Evolutionary conservation across 2,113 vertebrate genomes (phyloP).

Genomic region (Aphyosemion australe): DNA sequence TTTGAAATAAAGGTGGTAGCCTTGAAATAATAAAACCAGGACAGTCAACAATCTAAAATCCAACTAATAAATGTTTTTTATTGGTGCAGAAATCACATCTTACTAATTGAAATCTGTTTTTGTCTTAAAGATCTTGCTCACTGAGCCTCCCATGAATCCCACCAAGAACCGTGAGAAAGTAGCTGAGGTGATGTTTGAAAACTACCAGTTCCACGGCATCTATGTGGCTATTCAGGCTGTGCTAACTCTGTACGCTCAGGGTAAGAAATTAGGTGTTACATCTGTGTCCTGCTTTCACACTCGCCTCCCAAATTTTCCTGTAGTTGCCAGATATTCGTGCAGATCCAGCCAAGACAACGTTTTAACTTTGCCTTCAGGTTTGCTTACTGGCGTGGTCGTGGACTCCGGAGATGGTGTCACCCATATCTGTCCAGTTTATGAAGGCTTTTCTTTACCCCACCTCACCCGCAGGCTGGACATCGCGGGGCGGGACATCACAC

Average conservation of each 20-base stretch:
- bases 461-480: conserved; percentile 96
- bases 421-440: conserved; percentile 97
- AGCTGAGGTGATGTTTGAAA: conserved; percentile 98
- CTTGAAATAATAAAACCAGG: too few relatives aligned
- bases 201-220: conserved; percentile 93
- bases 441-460: conserved; percentile 96
- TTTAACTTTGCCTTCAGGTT: conserved; percentile 74
- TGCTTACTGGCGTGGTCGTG: conserved; percentile 95
- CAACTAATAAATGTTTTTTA: too few relatives aligned
- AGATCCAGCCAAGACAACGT: background rate
- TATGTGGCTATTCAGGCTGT: conserved; percentile 98
- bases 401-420: conserved; percentile 98
- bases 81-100: too few relatives aligned
- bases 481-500: conserved; percentile 96
- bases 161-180: conserved; percentile 97
- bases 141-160: conserved; percentile 97
- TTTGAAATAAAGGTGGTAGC: too few relatives aligned
- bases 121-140: conserved; percentile 82
- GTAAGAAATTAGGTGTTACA: conserved; percentile 69
- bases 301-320: too few relatives aligned
- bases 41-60: too few relatives aligned
- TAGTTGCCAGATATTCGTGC: background rate
- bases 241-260: conserved; percentile 97
- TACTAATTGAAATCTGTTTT: background rate
- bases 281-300: background rate